Base-by-base conservation (phyloP, 2,113 vertebrate genomes). In the Coregonus clupeaformis region DNA sequence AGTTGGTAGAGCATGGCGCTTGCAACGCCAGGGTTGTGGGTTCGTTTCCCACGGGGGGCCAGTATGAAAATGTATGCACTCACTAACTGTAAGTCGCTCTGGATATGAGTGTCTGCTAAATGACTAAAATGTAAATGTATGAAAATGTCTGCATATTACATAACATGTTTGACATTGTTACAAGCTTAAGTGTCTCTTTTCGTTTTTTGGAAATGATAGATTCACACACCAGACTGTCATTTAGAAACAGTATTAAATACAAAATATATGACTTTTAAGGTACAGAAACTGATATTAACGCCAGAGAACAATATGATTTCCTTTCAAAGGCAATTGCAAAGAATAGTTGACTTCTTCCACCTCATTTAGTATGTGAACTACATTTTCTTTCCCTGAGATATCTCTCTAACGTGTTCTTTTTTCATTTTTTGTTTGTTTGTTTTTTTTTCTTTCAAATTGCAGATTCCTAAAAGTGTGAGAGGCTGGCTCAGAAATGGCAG, bases 381-480 rank as follows among this genome's bases (percentile, higher is more conserved):
- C 3, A 68, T 72, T 65, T 5, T 5, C 24, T 55, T 71, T 6
- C 67, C 36, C 67, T 71, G 73, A 75, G 18, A 36, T 70, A 25
- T 2, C 75, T 2, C 25, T 82, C 36, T 69, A 69, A 69, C 86
- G 85, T 86, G 90, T 91, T 88, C 91, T 90, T 91, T 87, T 78
- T 77, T 65, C 36, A 13, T n/a, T 68, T 18, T 20, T 30, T 72
- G 75, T 80, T 82, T 87, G 76, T 63, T 67, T 20, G 20, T 63
- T 81, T 84, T 83, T 82, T 74, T 83, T 25, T 11, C 36, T 42
- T 42, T 42, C 36, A 20, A 77, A 89, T 96, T 94, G 80, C 96
- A 99, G 97, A 97, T 97, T 94, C 96, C 94, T 99, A 97, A 95
- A 94, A 93, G 91, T 86, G 90, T 86, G 92, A 42, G 36, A 90